Base-by-base conservation (phyloP, 1,140 invertebrate genomes). In the Diachasmimorpha longicaudata region DNA sequence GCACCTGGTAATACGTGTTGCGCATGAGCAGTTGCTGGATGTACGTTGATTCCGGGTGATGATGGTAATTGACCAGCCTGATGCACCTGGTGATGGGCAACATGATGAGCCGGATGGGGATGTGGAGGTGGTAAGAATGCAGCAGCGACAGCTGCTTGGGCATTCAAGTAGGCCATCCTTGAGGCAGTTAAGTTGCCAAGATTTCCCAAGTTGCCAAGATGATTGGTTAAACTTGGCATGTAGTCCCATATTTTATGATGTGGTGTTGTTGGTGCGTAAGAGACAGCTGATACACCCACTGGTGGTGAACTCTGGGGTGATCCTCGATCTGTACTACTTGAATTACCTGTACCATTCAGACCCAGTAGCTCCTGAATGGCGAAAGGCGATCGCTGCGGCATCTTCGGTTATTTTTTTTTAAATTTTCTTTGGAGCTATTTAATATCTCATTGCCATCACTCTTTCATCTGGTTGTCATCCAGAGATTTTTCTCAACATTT, bases 341-440 rank as follows among this genome's bases (percentile, higher is more conserved):
- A 85, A 85, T 89, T 82, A 74, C 82, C 85, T 72, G 84, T 84
- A 14, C 87, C 87, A 58, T 93, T 93, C 44, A 97, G 88, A 0
- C 96, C 96, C 81, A 97, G 90, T 79, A 97, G 91, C 90, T 97
- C 96, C 87, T 97, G 96, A 84, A 97, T 97, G 79, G 95, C 96
- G 89, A 97, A 97, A 16, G 96, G 95, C 78, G 95, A 96, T 80
- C 96, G 91, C 88, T 96, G 95, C 78, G 95, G 95, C 91, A 94
- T 92, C 68, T 88, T 68, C 79, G 72, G 55, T 77, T 52, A 0
- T 67, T 71, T 83, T 74, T 55, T 79, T 48, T 63, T 79, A 58
- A 75, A 80, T 81, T 31, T n/a, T 79, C 63, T 48, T 31, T 4
- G 3, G 25, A 81, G 70, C 14, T 80, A 55, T 80, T 78, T 74